Conservation (phyloP, 2,797 vertebrate species). For the Myotis vivesi region DNA sequence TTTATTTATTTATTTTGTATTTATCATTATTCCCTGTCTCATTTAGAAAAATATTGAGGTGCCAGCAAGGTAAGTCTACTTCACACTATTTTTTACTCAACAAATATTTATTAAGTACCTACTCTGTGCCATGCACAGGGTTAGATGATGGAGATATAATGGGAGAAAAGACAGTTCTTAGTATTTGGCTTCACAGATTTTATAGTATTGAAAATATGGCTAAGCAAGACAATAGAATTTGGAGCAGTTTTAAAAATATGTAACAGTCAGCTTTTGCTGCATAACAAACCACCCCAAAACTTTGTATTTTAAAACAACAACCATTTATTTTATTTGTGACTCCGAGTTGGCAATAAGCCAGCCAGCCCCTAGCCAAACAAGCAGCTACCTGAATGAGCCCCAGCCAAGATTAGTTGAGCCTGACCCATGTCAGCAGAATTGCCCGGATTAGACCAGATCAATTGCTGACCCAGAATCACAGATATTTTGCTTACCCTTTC, state of each 20-base stretch:
- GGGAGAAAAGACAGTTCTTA: background rate
- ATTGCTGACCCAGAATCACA: background rate
- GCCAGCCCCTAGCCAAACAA: background rate
- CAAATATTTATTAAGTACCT: background rate
- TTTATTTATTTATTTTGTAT: constrained; percentile 39
- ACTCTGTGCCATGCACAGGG: background rate
- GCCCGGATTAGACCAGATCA: background rate
- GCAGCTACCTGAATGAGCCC: background rate
- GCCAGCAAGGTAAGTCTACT: background rate
- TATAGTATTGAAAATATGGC: background rate
- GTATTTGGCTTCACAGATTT: background rate
- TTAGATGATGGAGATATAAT: background rate
- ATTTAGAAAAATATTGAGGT: background rate
- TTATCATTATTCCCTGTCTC: constrained; percentile 35
- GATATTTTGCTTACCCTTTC: background rate
- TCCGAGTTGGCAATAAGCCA: background rate
- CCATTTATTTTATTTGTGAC: background rate
- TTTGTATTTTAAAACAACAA: background rate
- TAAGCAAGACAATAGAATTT: background rate
- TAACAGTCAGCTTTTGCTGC: background rate
- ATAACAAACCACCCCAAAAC: background rate
- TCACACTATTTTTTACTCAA: constrained; percentile 10
- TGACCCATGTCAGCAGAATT: background rate
- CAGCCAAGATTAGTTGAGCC: background rate
- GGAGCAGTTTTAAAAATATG: background rate